Percentiles rank a stretch among this genome's conserved stretches.
These are phyloP conservation scores for Eilema griseolum DNA, from an alignment of 2,888 invertebrate genomes.

Conservation along the genomic window DNA sequence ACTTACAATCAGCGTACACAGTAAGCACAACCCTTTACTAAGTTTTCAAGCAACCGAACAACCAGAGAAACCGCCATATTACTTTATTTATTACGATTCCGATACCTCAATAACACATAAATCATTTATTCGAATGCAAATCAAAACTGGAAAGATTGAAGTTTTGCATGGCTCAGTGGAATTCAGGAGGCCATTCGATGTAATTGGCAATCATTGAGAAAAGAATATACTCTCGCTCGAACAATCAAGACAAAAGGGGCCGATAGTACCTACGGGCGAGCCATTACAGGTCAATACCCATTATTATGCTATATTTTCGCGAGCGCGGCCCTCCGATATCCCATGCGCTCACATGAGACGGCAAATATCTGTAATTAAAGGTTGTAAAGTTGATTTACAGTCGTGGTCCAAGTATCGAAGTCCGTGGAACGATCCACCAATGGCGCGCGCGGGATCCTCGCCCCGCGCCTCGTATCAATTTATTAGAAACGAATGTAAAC, in stretches of 20 bases:
- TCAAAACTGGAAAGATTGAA: slow-evolving; percentile 76
- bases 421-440: slow-evolving; percentile 81
- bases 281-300: slow-evolving; percentile 86
- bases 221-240: slow-evolving; percentile 81
- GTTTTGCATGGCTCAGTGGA: slow-evolving; percentile 78
- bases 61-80: slow-evolving; percentile 47
- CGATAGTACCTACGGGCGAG: slow-evolving; percentile 84
- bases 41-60: slow-evolving; percentile 42
- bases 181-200: slow-evolving; percentile 84
- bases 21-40: slow-evolving; percentile 15
- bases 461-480: slow-evolving; percentile 82
- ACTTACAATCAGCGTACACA: slow-evolving; percentile 30
- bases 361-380: slow-evolving; percentile 87
- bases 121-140: slow-evolving; percentile 81
- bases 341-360: slow-evolving; percentile 83
- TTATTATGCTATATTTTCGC: slow-evolving; percentile 87
- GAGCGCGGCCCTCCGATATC: slow-evolving; percentile 84
- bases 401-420: slow-evolving; percentile 80
- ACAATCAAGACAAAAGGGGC: slow-evolving; percentile 86
- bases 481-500: slow-evolving; percentile 86
- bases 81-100: slow-evolving; percentile 51
- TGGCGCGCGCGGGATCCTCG: slow-evolving; percentile 64
- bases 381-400: slow-evolving; percentile 87
- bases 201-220: slow-evolving; percentile 86
- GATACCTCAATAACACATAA: slow-evolving; percentile 79